These are phyloP conservation scores for Scaeva pyrastri DNA, from an alignment of 2,888 invertebrate genomes.

Conservation along the genomic window DNA sequence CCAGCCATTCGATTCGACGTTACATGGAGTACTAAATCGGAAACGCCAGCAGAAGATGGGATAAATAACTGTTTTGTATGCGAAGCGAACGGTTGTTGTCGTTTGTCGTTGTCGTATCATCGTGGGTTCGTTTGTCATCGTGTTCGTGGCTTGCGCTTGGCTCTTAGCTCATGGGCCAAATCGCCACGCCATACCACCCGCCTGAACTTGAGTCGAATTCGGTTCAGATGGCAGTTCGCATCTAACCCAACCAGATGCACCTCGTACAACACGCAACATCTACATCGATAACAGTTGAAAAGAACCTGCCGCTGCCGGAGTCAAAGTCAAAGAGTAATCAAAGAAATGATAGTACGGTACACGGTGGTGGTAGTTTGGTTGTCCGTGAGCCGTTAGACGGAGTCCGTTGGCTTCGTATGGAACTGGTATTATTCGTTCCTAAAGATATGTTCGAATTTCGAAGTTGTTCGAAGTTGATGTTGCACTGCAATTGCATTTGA, in stretches of 20 bases:
- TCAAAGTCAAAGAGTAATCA: conserved; percentile 6
- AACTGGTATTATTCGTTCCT: conserved; percentile 6
- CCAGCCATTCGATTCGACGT: conserved; percentile 66
- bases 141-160: no score
- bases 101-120: background rate
- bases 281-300: conserved; percentile 29
- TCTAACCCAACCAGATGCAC: conserved; percentile 44
- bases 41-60: conserved; percentile 64
- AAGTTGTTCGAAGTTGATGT: conserved; percentile 3
- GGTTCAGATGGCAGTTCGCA: conserved; percentile 23
- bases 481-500: background rate
- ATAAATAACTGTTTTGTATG: conserved; percentile 67
- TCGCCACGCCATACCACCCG: background rate
- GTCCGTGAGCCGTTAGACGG: no score
- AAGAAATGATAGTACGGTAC: background rate
- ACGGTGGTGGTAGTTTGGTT: no score
- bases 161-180: no score
- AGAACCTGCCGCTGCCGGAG: conserved; percentile 28
- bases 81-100: conserved; percentile 8
- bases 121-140: conserved; percentile 13
- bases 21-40: conserved; percentile 73
- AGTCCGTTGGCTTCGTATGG: background rate
- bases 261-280: conserved; percentile 50
- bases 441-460: conserved; percentile 34
- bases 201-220: background rate